A percentile compares a stretch with the other conserved stretches of the same genome.
Conservation (phyloP, 2,113 vertebrate species). For the Hypocryptadius cinnamomeus region DNA sequence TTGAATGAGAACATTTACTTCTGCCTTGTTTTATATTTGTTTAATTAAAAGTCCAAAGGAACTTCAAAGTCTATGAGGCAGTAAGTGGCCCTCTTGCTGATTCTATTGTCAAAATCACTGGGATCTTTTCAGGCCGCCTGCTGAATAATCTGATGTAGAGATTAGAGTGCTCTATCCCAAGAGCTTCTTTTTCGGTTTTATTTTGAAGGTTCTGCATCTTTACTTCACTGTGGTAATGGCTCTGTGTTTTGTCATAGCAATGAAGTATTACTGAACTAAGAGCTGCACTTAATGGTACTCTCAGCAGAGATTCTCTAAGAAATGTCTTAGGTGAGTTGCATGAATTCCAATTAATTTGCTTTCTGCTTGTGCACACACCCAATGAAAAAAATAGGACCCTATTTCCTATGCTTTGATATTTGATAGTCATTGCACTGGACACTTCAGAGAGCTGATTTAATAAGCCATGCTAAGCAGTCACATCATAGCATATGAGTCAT, state of each 20-base stretch:
- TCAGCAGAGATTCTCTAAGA: neutral
- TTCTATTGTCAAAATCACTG: neutral
- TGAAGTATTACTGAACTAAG: neutral
- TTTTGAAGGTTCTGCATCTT: neutral
- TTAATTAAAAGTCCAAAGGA: slow-evolving; percentile 2
- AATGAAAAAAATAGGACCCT: neutral
- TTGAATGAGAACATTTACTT: neutral
- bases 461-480: neutral
- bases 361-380: neutral
- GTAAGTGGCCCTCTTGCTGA: neutral
- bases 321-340: neutral
- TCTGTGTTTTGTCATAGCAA: neutral
- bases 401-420: slow-evolving; percentile 35
- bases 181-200: neutral
- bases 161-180: neutral
- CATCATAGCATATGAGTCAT: slow-evolving; percentile 8
- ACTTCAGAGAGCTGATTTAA: slow-evolving; percentile 1
- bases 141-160: neutral
- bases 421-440: neutral
- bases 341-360: neutral
- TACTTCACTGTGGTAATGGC: neutral
- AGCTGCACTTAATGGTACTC: neutral
- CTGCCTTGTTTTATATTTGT: neutral
- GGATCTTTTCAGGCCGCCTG: neutral
- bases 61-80: neutral